Conservation (phyloP, 2,888 invertebrate species). For the Dicyrtomina minuta region DNA sequence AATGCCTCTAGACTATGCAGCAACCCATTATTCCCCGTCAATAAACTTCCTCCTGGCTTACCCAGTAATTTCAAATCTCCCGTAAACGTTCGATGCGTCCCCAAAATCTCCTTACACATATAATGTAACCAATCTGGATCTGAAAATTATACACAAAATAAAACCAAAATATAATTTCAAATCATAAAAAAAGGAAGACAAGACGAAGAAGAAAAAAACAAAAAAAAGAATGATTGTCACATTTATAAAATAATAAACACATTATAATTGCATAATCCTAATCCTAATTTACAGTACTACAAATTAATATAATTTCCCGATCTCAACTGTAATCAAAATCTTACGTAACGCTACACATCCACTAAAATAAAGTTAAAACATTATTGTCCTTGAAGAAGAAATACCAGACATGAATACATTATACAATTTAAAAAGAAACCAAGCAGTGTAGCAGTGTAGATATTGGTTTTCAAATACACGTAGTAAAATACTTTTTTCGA, state of each 20-base stretch:
- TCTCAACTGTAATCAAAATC: no score
- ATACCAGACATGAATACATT: no score
- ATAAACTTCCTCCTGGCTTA: conserved; percentile 1
- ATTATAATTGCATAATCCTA: background rate
- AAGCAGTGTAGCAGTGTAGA: no score
- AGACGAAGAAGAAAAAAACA: conserved; percentile 15
- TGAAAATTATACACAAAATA: conserved; percentile 33
- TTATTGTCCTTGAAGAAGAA: no score
- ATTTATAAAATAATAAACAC: background rate
- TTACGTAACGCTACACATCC: no score
- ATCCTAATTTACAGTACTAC: background rate
- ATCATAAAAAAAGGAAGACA: conserved; percentile 23
- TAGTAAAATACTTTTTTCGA: no score
- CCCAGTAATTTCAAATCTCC: conserved; percentile 36
- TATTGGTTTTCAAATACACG: no score
- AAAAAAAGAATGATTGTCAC: background rate
- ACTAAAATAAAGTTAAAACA: no score
- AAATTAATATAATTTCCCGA: no score
- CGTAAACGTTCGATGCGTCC: conserved; percentile 39
- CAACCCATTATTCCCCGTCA: conserved; percentile 27
- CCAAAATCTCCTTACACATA: conserved; percentile 43
- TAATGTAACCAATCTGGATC: conserved; percentile 52
- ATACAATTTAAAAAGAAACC: no score
- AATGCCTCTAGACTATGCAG: conserved; percentile 31
- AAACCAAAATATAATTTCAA: conserved; percentile 24